These are phyloP conservation scores for Amblyopsis rosae DNA, from an alignment of 2,113 vertebrate genomes.

Conservation along the genomic window DNA sequence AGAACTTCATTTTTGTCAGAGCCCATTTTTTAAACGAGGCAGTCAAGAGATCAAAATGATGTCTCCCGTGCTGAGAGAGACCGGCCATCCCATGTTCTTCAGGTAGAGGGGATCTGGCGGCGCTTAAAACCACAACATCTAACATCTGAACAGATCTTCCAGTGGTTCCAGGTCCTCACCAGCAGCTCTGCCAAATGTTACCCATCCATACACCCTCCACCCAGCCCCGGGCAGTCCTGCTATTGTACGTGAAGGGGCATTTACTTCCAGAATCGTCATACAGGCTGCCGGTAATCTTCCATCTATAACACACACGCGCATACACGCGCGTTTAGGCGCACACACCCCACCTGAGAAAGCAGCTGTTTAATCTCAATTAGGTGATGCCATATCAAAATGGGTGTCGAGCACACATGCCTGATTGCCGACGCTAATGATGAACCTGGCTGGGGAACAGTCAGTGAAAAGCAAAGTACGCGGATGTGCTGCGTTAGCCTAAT, in stretches of 20 bases:
- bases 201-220: conserved; percentile 40
- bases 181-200: conserved; percentile 43
- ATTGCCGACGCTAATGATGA: not conserved
- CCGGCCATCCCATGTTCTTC: conserved; percentile 11
- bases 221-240: conserved; percentile 28
- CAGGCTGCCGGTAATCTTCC: conserved; percentile 36
- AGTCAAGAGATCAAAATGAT: conserved; percentile 9
- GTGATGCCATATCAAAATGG: conserved; percentile 21
- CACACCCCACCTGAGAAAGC: too few relatives aligned
- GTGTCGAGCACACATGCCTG: not conserved
- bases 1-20: conserved; percentile 41
- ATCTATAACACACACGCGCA: not conserved
- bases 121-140: conserved; percentile 36
- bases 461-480: not conserved
- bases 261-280: conserved; percentile 14
- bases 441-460: not conserved
- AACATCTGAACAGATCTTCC: too few relatives aligned
- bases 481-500: too few relatives aligned
- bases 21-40: conserved; percentile 37
- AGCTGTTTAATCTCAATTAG: conserved; percentile 52
- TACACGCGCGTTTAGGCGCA: conserved; percentile 2
- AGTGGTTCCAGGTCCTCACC: not conserved
- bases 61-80: conserved; percentile 15
- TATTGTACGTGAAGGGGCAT: conserved; percentile 1
- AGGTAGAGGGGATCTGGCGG: not conserved